Evolutionary conservation across 2,888 invertebrate species (phyloP), one percentile per base, ranked within the genome.

Genomic region (Lycocerus yunnanus): DNA sequence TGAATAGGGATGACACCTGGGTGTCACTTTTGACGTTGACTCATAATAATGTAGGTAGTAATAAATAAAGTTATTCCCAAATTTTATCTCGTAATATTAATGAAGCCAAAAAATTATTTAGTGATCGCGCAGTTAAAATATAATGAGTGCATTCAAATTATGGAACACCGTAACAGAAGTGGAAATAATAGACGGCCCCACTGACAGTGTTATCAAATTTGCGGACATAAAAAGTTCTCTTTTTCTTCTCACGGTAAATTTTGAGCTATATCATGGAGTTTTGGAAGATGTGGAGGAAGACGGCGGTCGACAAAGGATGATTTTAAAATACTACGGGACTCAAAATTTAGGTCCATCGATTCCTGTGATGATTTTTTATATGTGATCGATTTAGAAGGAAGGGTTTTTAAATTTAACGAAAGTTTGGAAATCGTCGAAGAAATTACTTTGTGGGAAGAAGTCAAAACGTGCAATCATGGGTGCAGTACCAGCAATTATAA

Each of bases 401-500:
- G 89, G 75, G 89, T 92, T 18, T 90, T 89, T 80, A 91, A 90
- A 85, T 89, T 89, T 83, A 86, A 89, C 66, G 83, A 86, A 72
- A 87, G 87, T 82, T 88, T 92, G 81, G 89, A 88, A 83, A 85
- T 88, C 74, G 86, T 90, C 77, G 90, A 91, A 83, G 92, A 92
- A 85, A 89, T 93, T 72, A 82, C 90, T 71, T 88, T 93, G 20
- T 89, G 89, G 79, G 92, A 93, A 81, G 92, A 93, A 78, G 87
- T 90, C 3, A 92, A 90, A 83, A 90, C 89, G 82, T 93, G 93
- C 81, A 89, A 89, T 61, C 92, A 92, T 80, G 93, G 93, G 76
- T 92, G 90, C 83, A 91, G 90, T 81, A 82, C 81, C 11, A 90
- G 90, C 80, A 90, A 90, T 70, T 90, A 88, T 80, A 89, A 90